phyloP scores from a whole-genome alignment of 2,113 vertebrate genomes.

The Sturnira hondurensis region DNA sequence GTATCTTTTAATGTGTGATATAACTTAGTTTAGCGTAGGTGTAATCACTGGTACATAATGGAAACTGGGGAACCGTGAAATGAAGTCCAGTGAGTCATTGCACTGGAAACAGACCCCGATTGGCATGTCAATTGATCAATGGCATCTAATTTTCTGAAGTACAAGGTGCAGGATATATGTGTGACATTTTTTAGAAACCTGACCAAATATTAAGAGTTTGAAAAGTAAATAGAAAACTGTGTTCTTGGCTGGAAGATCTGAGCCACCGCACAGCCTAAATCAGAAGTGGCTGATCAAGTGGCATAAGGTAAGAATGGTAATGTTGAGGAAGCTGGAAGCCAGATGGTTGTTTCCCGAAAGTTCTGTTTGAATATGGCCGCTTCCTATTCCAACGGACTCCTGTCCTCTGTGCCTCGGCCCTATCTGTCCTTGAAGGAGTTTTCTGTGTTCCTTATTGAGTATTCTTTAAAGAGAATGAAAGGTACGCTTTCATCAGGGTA shows the following conservation, averaged over 20 bases:
- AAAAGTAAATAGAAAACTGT: neutral
- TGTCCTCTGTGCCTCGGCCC: neutral
- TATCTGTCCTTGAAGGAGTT: neutral
- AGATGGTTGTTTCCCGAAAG: neutral
- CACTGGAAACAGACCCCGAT: neutral
- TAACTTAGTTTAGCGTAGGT: slow-evolving; percentile 37
- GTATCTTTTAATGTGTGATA: neutral
- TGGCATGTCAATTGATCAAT: slow-evolving; percentile 16
- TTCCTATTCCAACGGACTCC: neutral
- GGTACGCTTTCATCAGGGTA: neutral
- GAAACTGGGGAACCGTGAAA: slow-evolving; percentile 5
- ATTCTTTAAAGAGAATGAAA: neutral
- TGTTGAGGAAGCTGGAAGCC: neutral
- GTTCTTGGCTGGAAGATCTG: neutral
- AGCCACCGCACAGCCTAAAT: neutral
- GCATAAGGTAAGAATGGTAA: neutral
- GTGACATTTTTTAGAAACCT: slow-evolving; percentile 14
- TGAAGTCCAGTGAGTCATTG: neutral
- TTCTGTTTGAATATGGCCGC: neutral
- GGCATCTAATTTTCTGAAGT: slow-evolving; percentile 40
- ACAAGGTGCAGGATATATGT: neutral
- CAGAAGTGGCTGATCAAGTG: neutral
- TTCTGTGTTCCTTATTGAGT: neutral
- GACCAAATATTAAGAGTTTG: slow-evolving; percentile 4
- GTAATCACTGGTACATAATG: slow-evolving; percentile 26